These are phyloP conservation scores for Okapia johnstoni DNA, from an alignment of 2,113 vertebrate genomes.

Conservation along the genomic window DNA sequence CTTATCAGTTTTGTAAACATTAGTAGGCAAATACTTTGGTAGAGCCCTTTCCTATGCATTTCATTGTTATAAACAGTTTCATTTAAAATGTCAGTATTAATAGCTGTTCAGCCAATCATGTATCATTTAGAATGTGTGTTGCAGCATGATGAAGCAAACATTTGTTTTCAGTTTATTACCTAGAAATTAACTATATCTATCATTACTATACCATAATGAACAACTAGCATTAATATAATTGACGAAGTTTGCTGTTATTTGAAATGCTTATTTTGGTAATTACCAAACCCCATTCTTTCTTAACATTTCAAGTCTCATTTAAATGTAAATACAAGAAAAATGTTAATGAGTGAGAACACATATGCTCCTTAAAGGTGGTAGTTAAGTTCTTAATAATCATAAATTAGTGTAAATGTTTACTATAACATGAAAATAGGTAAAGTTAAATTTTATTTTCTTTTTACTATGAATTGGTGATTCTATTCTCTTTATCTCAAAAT, in stretches of 20 bases:
- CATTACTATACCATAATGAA: slow-evolving; percentile 68
- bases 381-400: slow-evolving; percentile 69
- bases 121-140: slow-evolving; percentile 62
- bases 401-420: slow-evolving; percentile 61
- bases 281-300: slow-evolving; percentile 72
- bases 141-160: slow-evolving; percentile 44
- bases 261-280: slow-evolving; percentile 65
- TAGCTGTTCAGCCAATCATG: slow-evolving; percentile 53
- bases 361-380: slow-evolving; percentile 63
- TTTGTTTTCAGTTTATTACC: slow-evolving; percentile 66
- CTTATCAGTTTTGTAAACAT: neutral
- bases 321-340: slow-evolving; percentile 72
- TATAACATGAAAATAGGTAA: neutral
- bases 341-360: slow-evolving; percentile 59
- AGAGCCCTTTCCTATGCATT: neutral
- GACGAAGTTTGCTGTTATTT: slow-evolving; percentile 74
- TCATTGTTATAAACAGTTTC: neutral
- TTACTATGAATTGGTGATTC: neutral
- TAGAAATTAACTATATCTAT: slow-evolving; percentile 64
- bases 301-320: slow-evolving; percentile 80
- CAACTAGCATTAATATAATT: slow-evolving; percentile 70
- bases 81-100: slow-evolving; percentile 31
- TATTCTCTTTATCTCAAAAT: neutral
- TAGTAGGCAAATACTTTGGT: neutral
- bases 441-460: neutral